These are phyloP conservation scores for Strigamia crassipes DNA, from an alignment of 2,888 invertebrate genomes.

Conservation along the genomic window DNA sequence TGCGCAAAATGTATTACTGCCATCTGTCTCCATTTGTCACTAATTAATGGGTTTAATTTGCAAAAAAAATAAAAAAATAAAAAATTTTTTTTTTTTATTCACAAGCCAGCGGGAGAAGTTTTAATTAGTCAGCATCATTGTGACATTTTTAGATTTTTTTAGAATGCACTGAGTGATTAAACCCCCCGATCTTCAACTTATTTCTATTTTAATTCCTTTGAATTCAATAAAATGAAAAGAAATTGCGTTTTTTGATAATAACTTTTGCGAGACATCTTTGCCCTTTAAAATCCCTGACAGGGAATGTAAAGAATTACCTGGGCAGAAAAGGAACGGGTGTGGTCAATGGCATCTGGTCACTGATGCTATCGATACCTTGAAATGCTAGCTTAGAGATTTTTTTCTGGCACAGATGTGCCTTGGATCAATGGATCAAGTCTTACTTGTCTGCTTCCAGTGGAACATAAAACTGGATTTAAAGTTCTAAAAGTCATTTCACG, in stretches of 20 bases:
- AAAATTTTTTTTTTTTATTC: background rate
- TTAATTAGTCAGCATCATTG: conserved; percentile 19
- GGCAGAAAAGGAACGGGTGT: background rate
- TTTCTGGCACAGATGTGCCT: conserved; percentile 22
- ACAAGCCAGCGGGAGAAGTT: background rate
- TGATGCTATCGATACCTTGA: conserved; percentile 22
- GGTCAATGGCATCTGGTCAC: conserved; percentile 33
- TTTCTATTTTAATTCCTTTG: background rate
- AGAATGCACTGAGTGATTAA: background rate
- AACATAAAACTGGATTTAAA: conserved; percentile 28
- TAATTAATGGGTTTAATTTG: conserved; percentile 28
- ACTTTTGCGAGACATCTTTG: background rate
- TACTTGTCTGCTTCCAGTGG: conserved; percentile 6
- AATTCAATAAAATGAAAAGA: background rate
- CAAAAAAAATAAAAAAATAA: background rate
- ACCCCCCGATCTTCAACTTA: background rate
- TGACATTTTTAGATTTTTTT: background rate
- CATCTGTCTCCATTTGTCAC: conserved; percentile 34
- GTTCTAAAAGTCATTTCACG: background rate
- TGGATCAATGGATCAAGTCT: conserved; percentile 34
- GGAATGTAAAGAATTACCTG: conserved; percentile 8
- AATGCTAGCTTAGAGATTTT: conserved; percentile 14
- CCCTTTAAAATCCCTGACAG: background rate
- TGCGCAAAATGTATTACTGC: conserved; percentile 21
- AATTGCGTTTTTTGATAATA: background rate